Percentiles rank a stretch among this genome's conserved stretches.
Evolutionary conservation across 1,140 invertebrate species (phyloP).

Genomic region (Musca vetustissima): DNA sequence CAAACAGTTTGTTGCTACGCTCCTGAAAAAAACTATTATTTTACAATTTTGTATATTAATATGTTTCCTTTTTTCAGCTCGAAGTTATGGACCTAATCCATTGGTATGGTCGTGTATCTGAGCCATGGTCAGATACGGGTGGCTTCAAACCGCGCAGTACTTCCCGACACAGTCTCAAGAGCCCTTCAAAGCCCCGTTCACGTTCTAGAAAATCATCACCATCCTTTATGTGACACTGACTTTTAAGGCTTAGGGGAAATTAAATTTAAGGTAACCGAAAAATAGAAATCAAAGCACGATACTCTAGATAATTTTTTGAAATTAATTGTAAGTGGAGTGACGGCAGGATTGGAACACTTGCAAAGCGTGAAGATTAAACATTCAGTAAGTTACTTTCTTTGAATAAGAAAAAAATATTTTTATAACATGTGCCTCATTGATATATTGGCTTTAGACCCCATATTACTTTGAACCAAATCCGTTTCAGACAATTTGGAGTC

Average conservation of each 20-base stretch:
- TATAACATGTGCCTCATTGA: no score
- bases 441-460: no score
- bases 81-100: constrained; percentile 52
- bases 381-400: no score
- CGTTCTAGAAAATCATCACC: constrained; percentile 51
- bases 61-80: constrained; percentile 29
- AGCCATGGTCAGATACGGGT: constrained; percentile 49
- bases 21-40: not conserved
- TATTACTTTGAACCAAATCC: no score
- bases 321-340: no score
- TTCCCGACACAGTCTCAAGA: constrained; percentile 46
- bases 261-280: not conserved
- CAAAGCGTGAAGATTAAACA: no score
- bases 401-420: no score
- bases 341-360: no score
- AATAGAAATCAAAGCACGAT: not conserved
- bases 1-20: not conserved
- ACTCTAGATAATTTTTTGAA: no score
- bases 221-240: constrained; percentile 50
- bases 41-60: not conserved
- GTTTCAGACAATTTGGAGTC: no score
- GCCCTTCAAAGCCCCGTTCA: constrained; percentile 45
- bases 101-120: constrained; percentile 50
- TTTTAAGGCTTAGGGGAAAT: constrained; percentile 4
- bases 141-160: constrained; percentile 43